Percentiles rank a stretch among this genome's conserved stretches.
Conservation (phyloP, 1,140 invertebrate genomes). For the Sitophilus oryzae region DNA sequence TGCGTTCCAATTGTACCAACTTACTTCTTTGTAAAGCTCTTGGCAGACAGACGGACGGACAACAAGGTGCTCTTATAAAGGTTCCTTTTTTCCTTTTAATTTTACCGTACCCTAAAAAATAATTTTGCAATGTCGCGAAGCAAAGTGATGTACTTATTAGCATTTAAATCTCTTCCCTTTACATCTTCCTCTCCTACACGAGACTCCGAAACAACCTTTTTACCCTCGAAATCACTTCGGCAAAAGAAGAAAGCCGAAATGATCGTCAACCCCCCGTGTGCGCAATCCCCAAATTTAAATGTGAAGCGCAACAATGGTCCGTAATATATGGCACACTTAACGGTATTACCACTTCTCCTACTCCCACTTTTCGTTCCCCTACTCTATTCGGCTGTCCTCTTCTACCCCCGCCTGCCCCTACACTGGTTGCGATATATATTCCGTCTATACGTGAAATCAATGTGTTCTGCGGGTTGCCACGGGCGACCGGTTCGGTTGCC, state of each 20-base stretch:
- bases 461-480: slow-evolving; percentile 40
- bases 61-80: no score
- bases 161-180: no score
- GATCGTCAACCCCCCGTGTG: no score
- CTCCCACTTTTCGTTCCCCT: slow-evolving; percentile 3
- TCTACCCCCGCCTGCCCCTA: slow-evolving; percentile 12
- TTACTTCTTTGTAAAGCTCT: no score
- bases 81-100: no score
- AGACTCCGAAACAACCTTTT: neutral
- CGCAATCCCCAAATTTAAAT: slow-evolving; percentile 36
- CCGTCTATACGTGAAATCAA: slow-evolving; percentile 46
- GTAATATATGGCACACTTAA: slow-evolving; percentile 40
- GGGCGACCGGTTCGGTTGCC: slow-evolving; percentile 33
- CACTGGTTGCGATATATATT: slow-evolving; percentile 42
- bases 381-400: neutral
- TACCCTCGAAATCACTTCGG: no score
- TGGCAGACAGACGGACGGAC: no score
- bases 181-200: no score
- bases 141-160: no score
- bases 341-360: slow-evolving; percentile 33
- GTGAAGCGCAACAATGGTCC: slow-evolving; percentile 37
- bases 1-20: no score
- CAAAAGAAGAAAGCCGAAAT: slow-evolving; percentile 7
- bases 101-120: no score
- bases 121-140: no score